Evolutionary conservation across 1,140 invertebrate genomes (phyloP).

Genomic region (Drosophila funebris): DNA sequence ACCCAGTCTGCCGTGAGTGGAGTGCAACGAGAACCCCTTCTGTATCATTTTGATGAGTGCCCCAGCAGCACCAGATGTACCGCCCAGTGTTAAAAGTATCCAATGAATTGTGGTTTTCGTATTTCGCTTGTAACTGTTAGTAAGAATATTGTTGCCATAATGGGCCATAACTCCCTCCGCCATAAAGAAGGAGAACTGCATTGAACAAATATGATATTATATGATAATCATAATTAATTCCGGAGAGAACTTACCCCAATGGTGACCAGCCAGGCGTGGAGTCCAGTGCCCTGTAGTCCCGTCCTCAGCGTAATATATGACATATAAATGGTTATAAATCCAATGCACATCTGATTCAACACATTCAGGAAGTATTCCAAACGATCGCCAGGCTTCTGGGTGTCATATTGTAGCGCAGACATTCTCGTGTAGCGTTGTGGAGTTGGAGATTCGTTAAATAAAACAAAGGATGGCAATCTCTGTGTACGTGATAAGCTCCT

Average conservation of each 20-base stretch:
- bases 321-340: conserved; percentile 79
- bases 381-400: conserved; percentile 34
- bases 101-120: conserved; percentile 81
- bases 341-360: conserved; percentile 79
- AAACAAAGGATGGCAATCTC: conserved; percentile 48
- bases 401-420: conserved; percentile 36
- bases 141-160: conserved; percentile 71
- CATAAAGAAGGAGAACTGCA: conserved; percentile 78
- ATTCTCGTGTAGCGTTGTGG: conserved; percentile 54
- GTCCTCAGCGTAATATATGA: conserved; percentile 67
- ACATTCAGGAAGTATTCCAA: conserved; percentile 68
- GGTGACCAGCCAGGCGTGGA: conserved; percentile 78
- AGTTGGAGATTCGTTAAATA: conserved; percentile 33
- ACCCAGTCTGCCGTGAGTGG: conserved; percentile 72
- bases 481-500: background rate
- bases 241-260: conserved; percentile 66
- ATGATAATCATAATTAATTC: background rate
- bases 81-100: conserved; percentile 70
- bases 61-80: conserved; percentile 67
- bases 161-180: conserved; percentile 79
- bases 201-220: background rate
- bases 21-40: conserved; percentile 56
- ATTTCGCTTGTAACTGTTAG: conserved; percentile 58
- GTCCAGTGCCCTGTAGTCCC: conserved; percentile 45
- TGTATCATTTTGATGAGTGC: conserved; percentile 73